Percentiles rank a stretch among this genome's conserved stretches.
These are phyloP conservation scores for Elysia crispata DNA, from an alignment of 2,888 invertebrate species.

Conservation along the genomic window DNA sequence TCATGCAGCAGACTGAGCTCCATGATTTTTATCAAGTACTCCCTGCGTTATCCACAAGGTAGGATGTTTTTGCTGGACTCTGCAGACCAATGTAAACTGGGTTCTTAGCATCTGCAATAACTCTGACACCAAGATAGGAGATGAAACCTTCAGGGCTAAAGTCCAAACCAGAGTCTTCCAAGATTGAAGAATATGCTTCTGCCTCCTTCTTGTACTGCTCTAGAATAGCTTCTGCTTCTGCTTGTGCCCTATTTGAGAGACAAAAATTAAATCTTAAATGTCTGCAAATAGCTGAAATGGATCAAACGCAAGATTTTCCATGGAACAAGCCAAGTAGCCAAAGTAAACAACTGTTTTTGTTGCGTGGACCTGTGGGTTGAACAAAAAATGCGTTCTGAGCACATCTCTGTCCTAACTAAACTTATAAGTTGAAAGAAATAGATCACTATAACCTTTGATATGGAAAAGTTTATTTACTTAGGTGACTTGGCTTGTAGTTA, in stretches of 20 bases:
- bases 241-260: conserved; percentile 56
- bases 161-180: conserved; percentile 60
- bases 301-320: no score
- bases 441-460: no score
- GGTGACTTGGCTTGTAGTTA: no score
- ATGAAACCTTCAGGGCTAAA: conserved; percentile 72
- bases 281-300: no score
- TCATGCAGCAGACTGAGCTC: neutral
- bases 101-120: conserved; percentile 70
- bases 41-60: conserved; percentile 21
- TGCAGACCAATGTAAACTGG: conserved; percentile 71
- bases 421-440: no score
- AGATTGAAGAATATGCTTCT: conserved; percentile 66
- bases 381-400: no score
- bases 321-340: no score
- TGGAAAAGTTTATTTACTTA: no score
- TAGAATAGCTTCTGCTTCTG: conserved; percentile 67
- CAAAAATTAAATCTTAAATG: no score
- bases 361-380: no score
- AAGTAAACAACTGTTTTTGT: no score
- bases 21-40: neutral
- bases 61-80: conserved; percentile 69
- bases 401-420: no score
- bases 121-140: conserved; percentile 71
- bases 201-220: conserved; percentile 69